Conservation (phyloP, 2,797 vertebrate species). For the Rhyacichthys aspro region DNA sequence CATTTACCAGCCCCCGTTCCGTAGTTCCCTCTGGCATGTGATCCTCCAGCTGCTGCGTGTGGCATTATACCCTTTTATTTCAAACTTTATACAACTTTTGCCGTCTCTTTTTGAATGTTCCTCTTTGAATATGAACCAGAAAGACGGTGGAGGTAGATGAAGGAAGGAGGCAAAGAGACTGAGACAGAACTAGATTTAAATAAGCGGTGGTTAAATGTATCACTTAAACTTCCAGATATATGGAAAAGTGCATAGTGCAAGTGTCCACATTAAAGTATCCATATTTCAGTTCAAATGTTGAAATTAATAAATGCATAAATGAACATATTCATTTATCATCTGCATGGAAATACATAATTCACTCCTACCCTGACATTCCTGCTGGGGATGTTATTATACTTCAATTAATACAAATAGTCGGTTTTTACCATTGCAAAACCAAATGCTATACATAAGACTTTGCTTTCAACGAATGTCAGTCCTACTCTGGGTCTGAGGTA, state of each 20-base stretch:
- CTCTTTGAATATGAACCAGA: constrained; percentile 20
- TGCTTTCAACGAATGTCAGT: constrained; percentile 78
- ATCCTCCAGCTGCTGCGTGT: constrained; percentile 53
- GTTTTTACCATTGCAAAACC: constrained; percentile 76
- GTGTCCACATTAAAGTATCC: constrained; percentile 23
- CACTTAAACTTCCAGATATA: neutral
- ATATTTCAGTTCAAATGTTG: constrained; percentile 64
- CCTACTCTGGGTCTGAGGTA: constrained; percentile 76
- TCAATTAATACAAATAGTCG: constrained; percentile 75
- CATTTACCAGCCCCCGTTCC: constrained; percentile 71
- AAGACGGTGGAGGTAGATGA: constrained; percentile 1
- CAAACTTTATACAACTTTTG: constrained; percentile 65
- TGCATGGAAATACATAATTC: constrained; percentile 79
- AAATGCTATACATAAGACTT: constrained; percentile 64
- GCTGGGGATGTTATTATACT: constrained; percentile 76
- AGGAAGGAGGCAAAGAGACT: neutral
- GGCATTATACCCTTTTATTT: constrained; percentile 46
- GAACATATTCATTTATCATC: constrained; percentile 75
- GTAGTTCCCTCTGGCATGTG: constrained; percentile 62
- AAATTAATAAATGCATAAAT: constrained; percentile 80
- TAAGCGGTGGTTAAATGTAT: neutral
- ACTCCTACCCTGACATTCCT: constrained; percentile 51
- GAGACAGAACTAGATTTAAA: neutral
- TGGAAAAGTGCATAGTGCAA: constrained; percentile 2
- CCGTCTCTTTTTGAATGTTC: constrained; percentile 15